These are phyloP conservation scores for Hydrophis major DNA, from an alignment of 2,797 vertebrate genomes.

Conservation along the genomic window DNA sequence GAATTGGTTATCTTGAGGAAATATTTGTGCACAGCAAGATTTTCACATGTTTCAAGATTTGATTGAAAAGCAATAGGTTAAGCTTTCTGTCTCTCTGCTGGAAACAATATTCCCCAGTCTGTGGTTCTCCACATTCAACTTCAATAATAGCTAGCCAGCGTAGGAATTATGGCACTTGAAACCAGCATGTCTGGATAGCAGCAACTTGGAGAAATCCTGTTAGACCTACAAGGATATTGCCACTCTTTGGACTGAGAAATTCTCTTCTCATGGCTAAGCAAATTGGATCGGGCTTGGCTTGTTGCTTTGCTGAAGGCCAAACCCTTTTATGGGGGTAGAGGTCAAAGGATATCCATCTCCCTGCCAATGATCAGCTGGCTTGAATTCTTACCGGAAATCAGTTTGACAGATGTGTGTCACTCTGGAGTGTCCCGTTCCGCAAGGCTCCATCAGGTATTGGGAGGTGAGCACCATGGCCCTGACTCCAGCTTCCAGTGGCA, in stretches of 20 bases:
- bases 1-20: not conserved
- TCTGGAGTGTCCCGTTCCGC: slow-evolving; percentile 72
- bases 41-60: not conserved
- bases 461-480: slow-evolving; percentile 78
- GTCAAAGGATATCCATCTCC: not conserved
- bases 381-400: slow-evolving; percentile 75
- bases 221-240: not conserved
- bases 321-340: not conserved
- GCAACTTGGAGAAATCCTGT: not conserved
- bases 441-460: slow-evolving; percentile 81
- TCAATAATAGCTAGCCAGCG: not conserved
- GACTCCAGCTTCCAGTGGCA: slow-evolving; percentile 73
- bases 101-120: not conserved
- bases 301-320: not conserved
- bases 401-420: slow-evolving; percentile 82
- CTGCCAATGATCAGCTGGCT: not conserved
- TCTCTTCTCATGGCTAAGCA: not conserved
- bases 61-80: not conserved
- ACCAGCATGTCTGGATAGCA: not conserved
- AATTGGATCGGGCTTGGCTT: not conserved
- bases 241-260: not conserved
- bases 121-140: not conserved
- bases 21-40: not conserved
- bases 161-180: not conserved
- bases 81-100: too few species aligned